Conservation (phyloP, 2,113 vertebrate species). For the Parus major region DNA sequence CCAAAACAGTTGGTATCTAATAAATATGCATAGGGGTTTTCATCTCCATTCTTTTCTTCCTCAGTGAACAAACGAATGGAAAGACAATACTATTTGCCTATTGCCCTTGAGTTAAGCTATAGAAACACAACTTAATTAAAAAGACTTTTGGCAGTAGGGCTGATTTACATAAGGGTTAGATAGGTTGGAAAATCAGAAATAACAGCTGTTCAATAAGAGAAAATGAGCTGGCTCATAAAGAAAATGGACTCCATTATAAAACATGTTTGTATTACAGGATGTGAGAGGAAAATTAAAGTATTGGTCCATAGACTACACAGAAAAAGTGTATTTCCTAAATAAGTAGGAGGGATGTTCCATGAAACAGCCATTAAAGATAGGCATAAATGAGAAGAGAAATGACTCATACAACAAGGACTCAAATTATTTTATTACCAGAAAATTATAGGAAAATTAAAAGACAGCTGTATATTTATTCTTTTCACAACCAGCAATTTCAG, state of each 20-base stretch:
- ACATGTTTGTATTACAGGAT: neutral
- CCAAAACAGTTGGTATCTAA: neutral
- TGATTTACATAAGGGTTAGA: neutral
- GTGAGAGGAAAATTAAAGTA: neutral
- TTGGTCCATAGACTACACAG: neutral
- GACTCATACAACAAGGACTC: neutral
- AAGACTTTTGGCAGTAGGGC: neutral
- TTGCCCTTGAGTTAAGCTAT: neutral
- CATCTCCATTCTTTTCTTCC: neutral
- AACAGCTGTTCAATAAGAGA: neutral
- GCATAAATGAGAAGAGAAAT: neutral
- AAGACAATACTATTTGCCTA: neutral
- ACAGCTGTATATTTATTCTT: neutral
- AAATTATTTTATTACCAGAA: neutral
- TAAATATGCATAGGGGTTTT: neutral
- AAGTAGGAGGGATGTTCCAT: neutral
- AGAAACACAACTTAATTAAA: neutral
- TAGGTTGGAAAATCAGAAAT: neutral
- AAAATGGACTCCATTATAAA: neutral
- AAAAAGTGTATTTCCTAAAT: neutral
- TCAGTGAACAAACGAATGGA: neutral
- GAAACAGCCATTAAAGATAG: neutral
- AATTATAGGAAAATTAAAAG: neutral
- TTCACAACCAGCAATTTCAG: neutral
- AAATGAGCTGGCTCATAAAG: neutral